These are phyloP conservation scores for Petrocephalus schoutedeni DNA, from an alignment of 2,797 vertebrate genomes.

Conservation along the genomic window DNA sequence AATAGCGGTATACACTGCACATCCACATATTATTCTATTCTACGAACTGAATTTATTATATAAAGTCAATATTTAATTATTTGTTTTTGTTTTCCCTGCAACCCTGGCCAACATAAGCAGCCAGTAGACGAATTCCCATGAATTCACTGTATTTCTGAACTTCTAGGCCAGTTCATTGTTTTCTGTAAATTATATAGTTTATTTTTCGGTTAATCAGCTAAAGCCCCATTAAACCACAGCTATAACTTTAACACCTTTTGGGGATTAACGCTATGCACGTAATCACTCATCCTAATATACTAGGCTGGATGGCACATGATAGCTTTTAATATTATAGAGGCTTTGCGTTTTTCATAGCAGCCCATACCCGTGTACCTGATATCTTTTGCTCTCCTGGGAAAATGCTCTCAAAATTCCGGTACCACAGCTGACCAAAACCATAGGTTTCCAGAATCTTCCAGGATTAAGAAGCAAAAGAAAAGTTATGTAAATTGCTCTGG, in stretches of 20 bases:
- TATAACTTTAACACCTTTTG: not conserved
- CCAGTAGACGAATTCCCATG: not conserved
- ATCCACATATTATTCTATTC: not conserved
- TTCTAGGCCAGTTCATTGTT: not conserved
- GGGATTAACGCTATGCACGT: not conserved
- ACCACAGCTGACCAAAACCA: not conserved
- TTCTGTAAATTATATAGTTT: not conserved
- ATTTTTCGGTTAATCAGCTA: not conserved
- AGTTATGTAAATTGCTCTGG: not conserved
- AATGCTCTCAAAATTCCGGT: not conserved
- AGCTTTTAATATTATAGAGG: not conserved
- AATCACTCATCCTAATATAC: constrained; percentile 3
- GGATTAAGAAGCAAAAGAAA: not conserved
- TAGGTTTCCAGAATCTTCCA: not conserved
- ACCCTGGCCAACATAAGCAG: not conserved
- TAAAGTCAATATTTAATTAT: constrained; percentile 1
- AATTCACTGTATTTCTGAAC: not conserved
- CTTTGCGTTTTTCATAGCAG: not conserved
- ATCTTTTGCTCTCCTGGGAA: not conserved
- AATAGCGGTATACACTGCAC: not conserved
- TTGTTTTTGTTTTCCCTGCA: not conserved
- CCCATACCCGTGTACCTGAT: not conserved
- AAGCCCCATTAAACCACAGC: not conserved
- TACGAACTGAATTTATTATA: not conserved
- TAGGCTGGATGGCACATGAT: not conserved